A percentile compares a stretch with the other conserved stretches of the same genome.
These are phyloP conservation scores for Drosophila ochracea DNA, from an alignment of 2,888 invertebrate species.

Conservation along the genomic window DNA sequence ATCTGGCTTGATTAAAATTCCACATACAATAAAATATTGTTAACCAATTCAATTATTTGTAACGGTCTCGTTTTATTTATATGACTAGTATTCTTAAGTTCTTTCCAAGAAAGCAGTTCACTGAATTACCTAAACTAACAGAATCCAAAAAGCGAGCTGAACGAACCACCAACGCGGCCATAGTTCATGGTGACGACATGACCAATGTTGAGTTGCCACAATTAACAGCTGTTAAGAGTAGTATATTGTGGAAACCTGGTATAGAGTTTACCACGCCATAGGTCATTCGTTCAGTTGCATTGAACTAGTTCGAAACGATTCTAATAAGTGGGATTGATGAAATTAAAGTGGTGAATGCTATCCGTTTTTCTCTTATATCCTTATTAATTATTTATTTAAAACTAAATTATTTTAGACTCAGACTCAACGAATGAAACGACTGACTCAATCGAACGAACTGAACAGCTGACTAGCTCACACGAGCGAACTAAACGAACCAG, in stretches of 20 bases:
- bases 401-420: too few relatives aligned
- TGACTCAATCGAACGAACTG: neutral
- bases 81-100: neutral
- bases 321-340: conserved; percentile 3
- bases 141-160: neutral
- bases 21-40: conserved; percentile 32
- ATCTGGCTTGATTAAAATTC: conserved; percentile 57
- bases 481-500: neutral
- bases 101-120: neutral
- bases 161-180: neutral
- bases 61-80: neutral
- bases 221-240: too few relatives aligned
- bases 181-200: neutral
- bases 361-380: neutral
- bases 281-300: neutral
- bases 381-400: neutral
- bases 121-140: neutral
- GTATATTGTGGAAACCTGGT: neutral
- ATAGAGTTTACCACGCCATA: neutral
- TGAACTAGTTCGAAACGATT: neutral
- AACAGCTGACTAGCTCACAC: neutral
- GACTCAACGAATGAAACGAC: neutral
- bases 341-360: neutral
- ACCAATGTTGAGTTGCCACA: neutral
- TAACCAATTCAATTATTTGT: conserved; percentile 9